These are phyloP conservation scores for Drosophila ananassae DNA, from an alignment of 1,140 invertebrate genomes.

Conservation along the genomic window DNA sequence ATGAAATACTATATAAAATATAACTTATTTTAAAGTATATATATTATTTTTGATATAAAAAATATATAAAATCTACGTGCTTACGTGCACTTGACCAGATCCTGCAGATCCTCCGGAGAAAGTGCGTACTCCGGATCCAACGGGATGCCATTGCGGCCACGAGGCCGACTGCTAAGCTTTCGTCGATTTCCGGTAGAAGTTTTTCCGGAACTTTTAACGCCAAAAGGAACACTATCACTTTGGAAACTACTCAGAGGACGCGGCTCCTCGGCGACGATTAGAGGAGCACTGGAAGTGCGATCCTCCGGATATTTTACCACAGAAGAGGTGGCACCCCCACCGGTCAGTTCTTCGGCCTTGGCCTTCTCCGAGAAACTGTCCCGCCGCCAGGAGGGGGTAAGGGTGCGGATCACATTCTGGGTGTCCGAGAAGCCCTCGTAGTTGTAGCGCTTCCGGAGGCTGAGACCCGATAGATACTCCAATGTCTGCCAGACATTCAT, in stretches of 20 bases:
- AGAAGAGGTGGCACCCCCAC: background rate
- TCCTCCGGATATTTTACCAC: constrained; percentile 52
- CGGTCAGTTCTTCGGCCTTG: constrained; percentile 48
- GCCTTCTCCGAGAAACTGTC: constrained; percentile 74
- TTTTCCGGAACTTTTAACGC: background rate
- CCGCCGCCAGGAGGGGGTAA: constrained; percentile 76
- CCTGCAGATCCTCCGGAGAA: constrained; percentile 64
- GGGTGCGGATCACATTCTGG: constrained; percentile 70
- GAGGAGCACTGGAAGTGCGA: constrained; percentile 14
- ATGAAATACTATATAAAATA: no score
- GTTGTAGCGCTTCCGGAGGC: constrained; percentile 75
- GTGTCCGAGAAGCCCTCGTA: constrained; percentile 77
- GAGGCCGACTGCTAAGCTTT: constrained; percentile 24
- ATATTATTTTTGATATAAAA: no score
- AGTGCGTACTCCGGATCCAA: constrained; percentile 69
- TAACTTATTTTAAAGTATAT: no score
- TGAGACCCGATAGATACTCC: constrained; percentile 73
- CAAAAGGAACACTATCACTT: constrained; percentile 39
- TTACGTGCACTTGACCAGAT: constrained; percentile 82
- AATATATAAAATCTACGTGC: constrained; percentile 1
- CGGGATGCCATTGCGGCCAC: background rate
- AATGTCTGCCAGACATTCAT: constrained; percentile 83
- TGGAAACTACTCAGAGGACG: constrained; percentile 37
- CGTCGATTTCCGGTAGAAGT: background rate
- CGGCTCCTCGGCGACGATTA: constrained; percentile 29